Base-by-base conservation (phyloP, 2,797 vertebrate species). In the Novumbra hubbsi region DNA sequence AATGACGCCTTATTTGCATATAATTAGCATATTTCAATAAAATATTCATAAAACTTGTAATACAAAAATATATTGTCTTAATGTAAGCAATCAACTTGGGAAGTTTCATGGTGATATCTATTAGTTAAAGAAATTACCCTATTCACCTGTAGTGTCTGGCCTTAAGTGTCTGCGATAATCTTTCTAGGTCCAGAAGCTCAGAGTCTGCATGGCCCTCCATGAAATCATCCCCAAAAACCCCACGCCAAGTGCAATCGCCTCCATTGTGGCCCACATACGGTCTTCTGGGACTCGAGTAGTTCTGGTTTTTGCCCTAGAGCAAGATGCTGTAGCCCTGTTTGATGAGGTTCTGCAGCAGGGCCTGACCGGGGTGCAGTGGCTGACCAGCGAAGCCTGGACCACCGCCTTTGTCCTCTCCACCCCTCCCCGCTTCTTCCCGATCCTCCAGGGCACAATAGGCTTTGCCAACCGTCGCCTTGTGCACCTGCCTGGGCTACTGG, bases 371-470 rank as follows among this genome's bases (percentile, higher is more conserved):
- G 90, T 94, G 63, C 93, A 94, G 73, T 95, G 94, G 94, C 79
- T 95, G 70, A 93, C 93, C 38, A 94, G 94, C 28, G 93, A 95
- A 78, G 94, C 94, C 24, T 95, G 94, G 94, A 94, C 92, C 80
- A 95, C 94, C 15, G 93, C 94, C n/a, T 87, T 93, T 0, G 74
- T 94, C 65, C 90, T 95, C 73, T 92, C 93, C 12, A 86, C 79
- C 1, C 90, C 91, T 0, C 77, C 70, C 76, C 89, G 88, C 74
- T 93, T 92, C 78, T 89, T 87, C 32, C 52, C 64, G 4, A 90
- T 94, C 77, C 88, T 95, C 2, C 91, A 92, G 74, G 94, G 94
- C 30, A 91, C 92, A 0, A 86, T 94, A 89, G 94, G 94, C 57
- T 95, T 94, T 74, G 94, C 93, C 28, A 92, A 95, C 62, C 92